These are phyloP conservation scores for Xenopus petersii DNA, from an alignment of 2,797 vertebrate species.

Conservation along the genomic window DNA sequence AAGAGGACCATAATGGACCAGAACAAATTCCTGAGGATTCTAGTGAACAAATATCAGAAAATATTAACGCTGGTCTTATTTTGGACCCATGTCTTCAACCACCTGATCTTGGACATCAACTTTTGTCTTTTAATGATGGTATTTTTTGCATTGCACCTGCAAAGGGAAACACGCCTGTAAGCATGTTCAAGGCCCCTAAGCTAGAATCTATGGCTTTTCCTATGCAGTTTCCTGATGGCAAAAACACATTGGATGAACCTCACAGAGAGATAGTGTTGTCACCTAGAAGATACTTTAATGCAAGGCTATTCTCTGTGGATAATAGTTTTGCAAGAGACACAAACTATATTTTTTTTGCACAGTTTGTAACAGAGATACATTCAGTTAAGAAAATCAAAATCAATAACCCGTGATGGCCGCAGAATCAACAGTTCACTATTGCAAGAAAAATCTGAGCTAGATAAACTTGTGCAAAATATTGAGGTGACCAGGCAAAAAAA, in stretches of 20 bases:
- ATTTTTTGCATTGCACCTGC: not conserved
- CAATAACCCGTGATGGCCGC: too few relatives aligned
- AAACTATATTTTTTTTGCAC: constrained; percentile 2
- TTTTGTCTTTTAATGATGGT: not conserved
- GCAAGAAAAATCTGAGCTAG: too few relatives aligned
- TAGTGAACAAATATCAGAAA: not conserved
- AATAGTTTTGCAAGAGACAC: not conserved
- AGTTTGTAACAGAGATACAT: too few relatives aligned
- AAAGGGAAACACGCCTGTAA: too few relatives aligned
- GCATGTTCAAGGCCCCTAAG: not conserved
- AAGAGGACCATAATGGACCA: not conserved
- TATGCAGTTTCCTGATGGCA: not conserved
- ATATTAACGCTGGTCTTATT: not conserved
- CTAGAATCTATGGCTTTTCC: not conserved
- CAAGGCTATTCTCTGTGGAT: not conserved
- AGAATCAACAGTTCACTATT: too few relatives aligned
- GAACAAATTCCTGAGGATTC: not conserved
- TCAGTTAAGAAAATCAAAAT: too few relatives aligned
- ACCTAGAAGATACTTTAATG: not conserved
- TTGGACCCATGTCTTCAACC: not conserved
- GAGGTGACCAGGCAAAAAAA: too few relatives aligned
- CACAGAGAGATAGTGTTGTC: not conserved
- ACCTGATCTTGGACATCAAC: not conserved
- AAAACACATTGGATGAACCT: not conserved
- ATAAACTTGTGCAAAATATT: too few relatives aligned